Evolutionary conservation across 2,113 vertebrate species (phyloP), one percentile per base, ranked within the genome.

Genomic region (Collichthys lucidus): DNA sequence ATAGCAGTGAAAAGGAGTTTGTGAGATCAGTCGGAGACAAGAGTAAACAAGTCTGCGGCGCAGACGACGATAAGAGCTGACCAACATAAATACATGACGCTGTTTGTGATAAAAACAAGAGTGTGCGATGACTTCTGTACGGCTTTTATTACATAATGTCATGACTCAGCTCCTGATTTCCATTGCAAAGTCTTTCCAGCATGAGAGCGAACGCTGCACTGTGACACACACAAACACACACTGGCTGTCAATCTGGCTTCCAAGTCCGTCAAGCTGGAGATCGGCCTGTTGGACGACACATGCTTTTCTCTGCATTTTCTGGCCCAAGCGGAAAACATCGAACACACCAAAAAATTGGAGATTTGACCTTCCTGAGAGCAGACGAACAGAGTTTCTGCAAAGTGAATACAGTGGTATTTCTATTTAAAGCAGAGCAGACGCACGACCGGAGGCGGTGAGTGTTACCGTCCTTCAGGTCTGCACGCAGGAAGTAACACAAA

Each of bases 311-410:
- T 53, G 24, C 61, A 5, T 53, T 52, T 22, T 44, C 16, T 52
- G 29, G 8, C 1, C 0, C 20, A 1, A 81, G 31, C 0, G 8
- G 20, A 52, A 22, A 77, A 40, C 4, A 35, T 3, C 35, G 26
- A 22, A 26, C 10, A 35, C 42, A n/a, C 20, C 26, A 26, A 26
- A n/a, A 19, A 29, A 20, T 19, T 20, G n/a, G n/a, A 47, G 44
- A 53, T 10, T 53, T n/a, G 42, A 88, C 67, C 77, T 89, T 80
- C 62, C 70, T 31, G 1, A 8, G 10, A 82, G 66, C 35, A 65
- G 15, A 52, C 8, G 4, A 22, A 70, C 29, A 44, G 16, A 12
- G 64, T 47, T 26, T 24, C 52, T 31, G 24, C 22, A 29, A 46
- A 19, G 65, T 26, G 20, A 73, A 74, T 15, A 59, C 49, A 63